A percentile compares a stretch with the other conserved stretches of the same genome.
Evolutionary conservation across 2,888 invertebrate species (phyloP).

Genomic region (Acheta domesticus): DNA sequence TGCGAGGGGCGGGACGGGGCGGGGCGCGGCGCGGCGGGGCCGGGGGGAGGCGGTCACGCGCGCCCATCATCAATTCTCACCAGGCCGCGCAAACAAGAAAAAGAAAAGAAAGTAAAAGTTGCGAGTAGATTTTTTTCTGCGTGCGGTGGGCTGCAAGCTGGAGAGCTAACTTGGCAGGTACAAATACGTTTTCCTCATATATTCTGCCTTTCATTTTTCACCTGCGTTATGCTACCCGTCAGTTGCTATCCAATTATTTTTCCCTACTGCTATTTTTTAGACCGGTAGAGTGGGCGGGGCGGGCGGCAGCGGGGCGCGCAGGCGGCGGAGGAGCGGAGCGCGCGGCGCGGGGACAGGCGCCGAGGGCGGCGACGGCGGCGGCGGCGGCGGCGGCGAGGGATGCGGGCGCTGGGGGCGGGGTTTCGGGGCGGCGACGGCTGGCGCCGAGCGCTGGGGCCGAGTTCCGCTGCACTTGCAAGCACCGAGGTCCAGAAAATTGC

Average conservation of each 20-base stretch:
- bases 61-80: conserved; percentile 1
- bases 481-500: conserved; percentile 35
- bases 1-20: conserved; percentile 23
- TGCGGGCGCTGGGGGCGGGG: neutral
- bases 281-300: conserved; percentile 23
- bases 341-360: neutral
- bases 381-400: neutral
- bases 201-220: conserved; percentile 39
- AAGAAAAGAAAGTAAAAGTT: conserved; percentile 24
- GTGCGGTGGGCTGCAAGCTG: neutral
- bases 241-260: conserved; percentile 38
- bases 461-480: neutral
- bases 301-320: conserved; percentile 20
- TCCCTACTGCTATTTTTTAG: conserved; percentile 31
- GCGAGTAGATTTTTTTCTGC: neutral
- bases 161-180: conserved; percentile 37
- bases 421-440: neutral
- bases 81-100: conserved; percentile 18
- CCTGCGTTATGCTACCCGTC: conserved; percentile 37
- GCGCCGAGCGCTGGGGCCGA: neutral
- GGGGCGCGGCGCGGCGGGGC: neutral
- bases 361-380: neutral
- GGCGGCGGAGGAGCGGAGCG: conserved; percentile 18
- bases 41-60: conserved; percentile 25
- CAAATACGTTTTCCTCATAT: conserved; percentile 39